Evolutionary conservation across 2,797 vertebrate genomes (phyloP).

Genomic region (Halcyon chelicuti): DNA sequence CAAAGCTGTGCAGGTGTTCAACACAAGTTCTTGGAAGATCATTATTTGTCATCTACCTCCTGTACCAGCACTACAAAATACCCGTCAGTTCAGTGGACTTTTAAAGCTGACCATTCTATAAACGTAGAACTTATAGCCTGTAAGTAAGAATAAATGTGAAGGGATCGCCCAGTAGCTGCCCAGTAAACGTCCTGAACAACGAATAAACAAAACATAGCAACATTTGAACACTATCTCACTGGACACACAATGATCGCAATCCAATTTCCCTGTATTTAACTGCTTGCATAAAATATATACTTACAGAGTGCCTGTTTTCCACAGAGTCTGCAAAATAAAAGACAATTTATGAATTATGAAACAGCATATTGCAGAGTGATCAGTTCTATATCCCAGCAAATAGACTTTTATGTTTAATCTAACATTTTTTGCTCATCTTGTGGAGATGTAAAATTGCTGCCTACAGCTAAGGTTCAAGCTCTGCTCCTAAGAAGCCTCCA

Average conservation of each 20-base stretch:
- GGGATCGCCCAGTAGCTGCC: background rate
- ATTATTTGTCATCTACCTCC: background rate
- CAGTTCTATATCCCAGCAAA: background rate
- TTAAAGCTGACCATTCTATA: background rate
- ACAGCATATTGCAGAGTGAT: background rate
- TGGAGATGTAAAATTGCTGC: background rate
- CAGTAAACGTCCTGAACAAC: background rate
- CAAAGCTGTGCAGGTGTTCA: background rate
- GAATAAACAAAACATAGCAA: background rate
- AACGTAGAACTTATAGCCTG: background rate
- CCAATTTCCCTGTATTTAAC: background rate
- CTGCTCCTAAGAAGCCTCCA: background rate
- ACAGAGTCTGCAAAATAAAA: constrained; percentile 77
- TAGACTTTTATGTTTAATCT: background rate
- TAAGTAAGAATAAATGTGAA: background rate
- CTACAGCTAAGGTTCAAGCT: background rate
- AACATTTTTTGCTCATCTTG: background rate
- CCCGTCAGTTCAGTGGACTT: background rate
- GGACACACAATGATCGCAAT: background rate
- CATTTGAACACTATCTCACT: background rate
- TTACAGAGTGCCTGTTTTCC: constrained; percentile 80
- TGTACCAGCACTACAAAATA: background rate
- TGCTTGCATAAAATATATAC: constrained; percentile 40
- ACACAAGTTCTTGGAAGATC: background rate
- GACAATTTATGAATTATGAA: background rate